Evolutionary conservation across 2,888 invertebrate genomes (phyloP).

Genomic region (Cryptus viduatorius): DNA sequence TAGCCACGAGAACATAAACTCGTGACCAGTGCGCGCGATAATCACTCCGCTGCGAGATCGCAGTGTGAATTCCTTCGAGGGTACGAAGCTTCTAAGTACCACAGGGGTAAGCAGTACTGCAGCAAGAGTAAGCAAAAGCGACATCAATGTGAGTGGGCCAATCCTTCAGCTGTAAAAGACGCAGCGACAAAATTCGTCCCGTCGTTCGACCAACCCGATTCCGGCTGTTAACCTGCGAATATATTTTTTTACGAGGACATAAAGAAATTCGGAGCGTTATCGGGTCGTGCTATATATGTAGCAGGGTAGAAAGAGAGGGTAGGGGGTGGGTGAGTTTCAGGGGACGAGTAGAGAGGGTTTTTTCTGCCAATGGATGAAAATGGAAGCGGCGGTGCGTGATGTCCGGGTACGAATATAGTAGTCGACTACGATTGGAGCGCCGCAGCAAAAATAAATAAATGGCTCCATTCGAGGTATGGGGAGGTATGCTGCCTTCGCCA

Average conservation of each 20-base stretch:
- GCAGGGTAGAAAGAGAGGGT: not conserved
- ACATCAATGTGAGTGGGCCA: not conserved
- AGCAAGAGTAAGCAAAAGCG: not conserved
- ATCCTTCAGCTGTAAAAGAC: not conserved
- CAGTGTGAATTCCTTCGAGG: constrained; percentile 5
- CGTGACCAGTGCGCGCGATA: constrained; percentile 36
- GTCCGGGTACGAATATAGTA: constrained; percentile 14
- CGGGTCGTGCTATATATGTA: constrained; percentile 15
- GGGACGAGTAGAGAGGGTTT: constrained; percentile 32
- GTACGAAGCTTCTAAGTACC: not conserved
- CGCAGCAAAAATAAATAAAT: constrained; percentile 14
- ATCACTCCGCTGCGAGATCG: constrained; percentile 36
- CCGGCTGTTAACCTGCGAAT: constrained; percentile 9
- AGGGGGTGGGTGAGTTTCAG: constrained; percentile 36
- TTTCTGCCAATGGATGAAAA: constrained; percentile 51
- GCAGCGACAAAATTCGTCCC: not conserved
- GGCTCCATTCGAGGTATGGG: not conserved
- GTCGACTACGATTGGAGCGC: not conserved
- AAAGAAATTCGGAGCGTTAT: constrained; percentile 37
- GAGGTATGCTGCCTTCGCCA: not conserved
- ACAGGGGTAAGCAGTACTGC: not conserved
- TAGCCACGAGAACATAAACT: constrained; percentile 3
- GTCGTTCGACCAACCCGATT: not conserved
- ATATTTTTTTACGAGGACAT: constrained; percentile 50
- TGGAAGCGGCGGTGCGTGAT: constrained; percentile 55